Evolutionary conservation across 2,888 invertebrate genomes (phyloP).

Genomic region (Cosmia pyralina): DNA sequence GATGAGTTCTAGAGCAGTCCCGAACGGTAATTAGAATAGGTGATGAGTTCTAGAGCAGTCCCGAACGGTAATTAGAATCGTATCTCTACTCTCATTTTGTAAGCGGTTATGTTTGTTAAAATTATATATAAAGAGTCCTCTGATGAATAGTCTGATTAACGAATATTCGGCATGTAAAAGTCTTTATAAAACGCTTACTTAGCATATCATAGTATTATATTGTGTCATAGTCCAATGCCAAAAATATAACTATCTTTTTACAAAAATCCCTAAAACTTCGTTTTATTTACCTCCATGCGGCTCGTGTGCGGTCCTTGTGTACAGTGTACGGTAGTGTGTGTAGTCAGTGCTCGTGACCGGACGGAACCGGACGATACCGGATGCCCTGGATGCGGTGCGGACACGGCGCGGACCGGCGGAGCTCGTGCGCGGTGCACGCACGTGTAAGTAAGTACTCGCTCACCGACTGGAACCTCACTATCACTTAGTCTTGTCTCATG

Average conservation of each 20-base stretch:
- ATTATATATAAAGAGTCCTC: constrained; percentile 90
- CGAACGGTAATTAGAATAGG: constrained; percentile 73
- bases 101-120: constrained; percentile 90
- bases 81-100: constrained; percentile 87
- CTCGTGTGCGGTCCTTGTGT: constrained; percentile 61
- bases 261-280: constrained; percentile 88
- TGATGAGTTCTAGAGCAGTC: constrained; percentile 82
- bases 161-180: constrained; percentile 90
- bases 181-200: constrained; percentile 91
- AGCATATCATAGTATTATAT: constrained; percentile 91
- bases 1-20: constrained; percentile 82
- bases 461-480: constrained; percentile 39
- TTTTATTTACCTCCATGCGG: constrained; percentile 85
- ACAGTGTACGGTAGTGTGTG: constrained; percentile 58
- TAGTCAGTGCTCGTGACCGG: constrained; percentile 56
- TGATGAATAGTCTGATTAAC: constrained; percentile 90
- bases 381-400: constrained; percentile 55
- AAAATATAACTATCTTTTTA: constrained; percentile 91
- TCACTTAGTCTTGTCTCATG: constrained; percentile 21
- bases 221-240: constrained; percentile 91
- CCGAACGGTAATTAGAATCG: constrained; percentile 84
- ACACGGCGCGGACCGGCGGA: too few relatives aligned
- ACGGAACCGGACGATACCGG: constrained; percentile 48
- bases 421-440: constrained; percentile 31
- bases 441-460: constrained; percentile 58